phyloP scores from a whole-genome alignment of 1,140 invertebrate species.

The Microplitis mediator region DNA sequence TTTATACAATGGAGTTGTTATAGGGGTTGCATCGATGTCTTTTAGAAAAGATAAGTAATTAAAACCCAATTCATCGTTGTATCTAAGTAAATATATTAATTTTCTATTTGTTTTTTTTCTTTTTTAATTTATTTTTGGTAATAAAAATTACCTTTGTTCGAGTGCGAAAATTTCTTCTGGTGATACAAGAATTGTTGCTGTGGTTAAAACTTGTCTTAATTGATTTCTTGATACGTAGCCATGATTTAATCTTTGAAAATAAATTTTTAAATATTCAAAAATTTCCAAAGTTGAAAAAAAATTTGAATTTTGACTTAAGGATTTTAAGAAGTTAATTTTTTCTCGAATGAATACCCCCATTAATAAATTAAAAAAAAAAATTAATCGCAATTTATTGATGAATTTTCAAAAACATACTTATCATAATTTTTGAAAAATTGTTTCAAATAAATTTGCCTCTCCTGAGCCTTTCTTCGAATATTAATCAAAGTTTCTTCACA shows the following conservation, averaged over 20 bases:
- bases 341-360: too few relatives aligned
- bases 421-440: conserved; percentile 72
- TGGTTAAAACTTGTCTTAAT: conserved; percentile 69
- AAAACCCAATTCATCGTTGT: conserved; percentile 73
- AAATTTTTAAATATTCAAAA: not conserved
- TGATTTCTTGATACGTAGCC: conserved; percentile 73
- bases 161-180: conserved; percentile 70
- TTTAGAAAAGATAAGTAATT: conserved; percentile 70
- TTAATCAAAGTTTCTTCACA: conserved; percentile 64
- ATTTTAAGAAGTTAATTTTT: too few relatives aligned
- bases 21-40: conserved; percentile 61
- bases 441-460: conserved; percentile 65
- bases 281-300: too few relatives aligned
- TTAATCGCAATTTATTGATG: conserved; percentile 12
- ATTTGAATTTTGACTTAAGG: too few relatives aligned
- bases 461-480: conserved; percentile 60
- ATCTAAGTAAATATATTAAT: conserved; percentile 45
- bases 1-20: conserved; percentile 50
- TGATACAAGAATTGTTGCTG: conserved; percentile 68
- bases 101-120: too few relatives aligned
- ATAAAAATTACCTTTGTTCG: conserved; percentile 51
- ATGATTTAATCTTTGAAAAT: conserved; percentile 64
- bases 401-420: conserved; percentile 57
- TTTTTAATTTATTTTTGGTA: too few relatives aligned
- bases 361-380: too few relatives aligned